phyloP scores from a whole-genome alignment of 2,113 vertebrate species.

The Calypte anna region DNA sequence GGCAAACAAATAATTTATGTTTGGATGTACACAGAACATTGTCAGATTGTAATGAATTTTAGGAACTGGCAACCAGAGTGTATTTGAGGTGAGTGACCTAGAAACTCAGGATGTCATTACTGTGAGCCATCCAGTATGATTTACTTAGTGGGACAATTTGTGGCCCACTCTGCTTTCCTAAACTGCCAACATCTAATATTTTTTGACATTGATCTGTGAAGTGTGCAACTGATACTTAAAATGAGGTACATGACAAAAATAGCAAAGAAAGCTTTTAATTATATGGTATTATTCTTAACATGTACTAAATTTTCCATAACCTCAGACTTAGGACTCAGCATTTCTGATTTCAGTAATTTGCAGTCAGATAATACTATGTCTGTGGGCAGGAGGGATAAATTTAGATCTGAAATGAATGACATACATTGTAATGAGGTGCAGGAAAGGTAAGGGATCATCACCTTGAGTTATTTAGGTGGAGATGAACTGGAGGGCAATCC shows the following conservation, averaged over 20 bases:
- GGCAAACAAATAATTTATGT: not conserved
- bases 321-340: conserved; percentile 47
- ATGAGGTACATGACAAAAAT: conserved; percentile 21
- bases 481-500: conserved; percentile 13
- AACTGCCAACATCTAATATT: conserved; percentile 1
- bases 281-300: conserved; percentile 47
- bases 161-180: not conserved
- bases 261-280: conserved; percentile 42
- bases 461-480: conserved; percentile 25
- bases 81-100: conserved; percentile 22
- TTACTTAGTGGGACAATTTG: conserved; percentile 14
- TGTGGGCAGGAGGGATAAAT: conserved; percentile 49
- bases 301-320: conserved; percentile 23
- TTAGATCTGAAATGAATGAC: conserved; percentile 59
- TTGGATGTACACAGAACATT: not conserved
- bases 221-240: conserved; percentile 3
- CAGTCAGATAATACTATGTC: conserved; percentile 36
- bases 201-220: conserved; percentile 12
- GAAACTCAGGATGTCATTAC: not conserved
- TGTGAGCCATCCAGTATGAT: not conserved
- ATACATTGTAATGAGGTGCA: conserved; percentile 49
- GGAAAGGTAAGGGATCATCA: conserved; percentile 49
- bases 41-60: not conserved
- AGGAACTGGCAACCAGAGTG: not conserved
- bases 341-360: conserved; percentile 59